Evolutionary conservation across 2,113 vertebrate species (phyloP), one percentile per base, ranked within the genome.

Genomic region (Neodontobutis hainanensis): DNA sequence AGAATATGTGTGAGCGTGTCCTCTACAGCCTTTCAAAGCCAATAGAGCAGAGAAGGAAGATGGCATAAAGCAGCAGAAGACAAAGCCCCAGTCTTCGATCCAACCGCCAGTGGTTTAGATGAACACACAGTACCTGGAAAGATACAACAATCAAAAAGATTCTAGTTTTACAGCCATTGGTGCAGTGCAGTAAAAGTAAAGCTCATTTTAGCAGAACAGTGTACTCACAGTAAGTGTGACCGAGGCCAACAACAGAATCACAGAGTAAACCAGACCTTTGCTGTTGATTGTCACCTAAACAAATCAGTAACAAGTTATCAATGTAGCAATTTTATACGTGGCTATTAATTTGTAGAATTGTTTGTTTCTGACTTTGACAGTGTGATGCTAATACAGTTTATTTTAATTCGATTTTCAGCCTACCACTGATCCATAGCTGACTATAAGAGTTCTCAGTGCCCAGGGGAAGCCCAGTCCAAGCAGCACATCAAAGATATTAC

Each of bases 401-500:
- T 27, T 27, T 27, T 27, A 27, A 43, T 43, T 19, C 6, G 14
- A 15, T 56, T 68, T 6, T 44, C 14, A 9, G 2, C 44, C 85
- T 77, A 94, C 93, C 82, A 83, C 83, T 53, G 93, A 93, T 63
- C 92, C 90, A 8, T 92, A 93, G 81, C 91, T 90, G 82, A 94
- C 92, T 42, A 92, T 75, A 46, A 94, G 89, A 32, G 93, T 94
- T 78, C 91, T 88, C 73, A 94, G 86, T 0, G 89, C 89, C 93
- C 93, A 94, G 6, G 93, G 93, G 76, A 93, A 92, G 34, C 93
- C 93, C 55, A 94, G 86, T 0, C 93, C 93, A 70, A 94, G 80
- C 50, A 94, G 88, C 68, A 94, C 92, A 51, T 94, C 93, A 65
- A 94, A 94, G 59, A 94, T 92, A 55, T 94, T 94, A 82, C 93